Conservation (phyloP, 2,888 invertebrate species). For the Xestobium rufovillosum region DNA sequence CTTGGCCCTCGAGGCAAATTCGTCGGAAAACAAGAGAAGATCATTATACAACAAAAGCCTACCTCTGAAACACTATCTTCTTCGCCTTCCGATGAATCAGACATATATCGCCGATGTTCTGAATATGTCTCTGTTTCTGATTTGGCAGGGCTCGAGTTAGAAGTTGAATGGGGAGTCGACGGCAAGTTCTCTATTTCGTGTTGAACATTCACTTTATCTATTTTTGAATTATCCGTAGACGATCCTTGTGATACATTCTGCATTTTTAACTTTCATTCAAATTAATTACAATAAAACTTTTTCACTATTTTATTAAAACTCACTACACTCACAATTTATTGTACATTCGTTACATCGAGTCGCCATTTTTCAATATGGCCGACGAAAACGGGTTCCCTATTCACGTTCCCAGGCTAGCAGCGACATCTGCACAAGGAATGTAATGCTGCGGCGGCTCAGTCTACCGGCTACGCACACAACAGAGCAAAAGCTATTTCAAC, state of each 20-base stretch:
- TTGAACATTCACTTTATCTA: slow-evolving; percentile 70
- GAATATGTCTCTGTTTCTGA: slow-evolving; percentile 83
- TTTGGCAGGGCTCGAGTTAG: slow-evolving; percentile 74
- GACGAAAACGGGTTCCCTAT: slow-evolving; percentile 31
- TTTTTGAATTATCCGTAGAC: slow-evolving; percentile 72
- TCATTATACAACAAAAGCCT: slow-evolving; percentile 41
- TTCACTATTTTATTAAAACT: slow-evolving; percentile 34
- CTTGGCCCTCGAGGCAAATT: slow-evolving; percentile 39
- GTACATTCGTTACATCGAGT: slow-evolving; percentile 59
- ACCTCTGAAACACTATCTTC: slow-evolving; percentile 96
- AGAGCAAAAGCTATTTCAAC: no score
- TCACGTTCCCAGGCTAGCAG: slow-evolving; percentile 46
- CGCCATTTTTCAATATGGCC: slow-evolving; percentile 78
- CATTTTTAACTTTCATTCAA: slow-evolving; percentile 71
- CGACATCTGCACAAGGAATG: neutral
- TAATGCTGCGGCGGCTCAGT: no score
- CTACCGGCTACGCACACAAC: no score
- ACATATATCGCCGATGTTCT: slow-evolving; percentile 82
- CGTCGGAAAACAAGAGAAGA: slow-evolving; percentile 32
- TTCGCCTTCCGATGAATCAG: slow-evolving; percentile 92
- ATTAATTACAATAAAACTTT: slow-evolving; percentile 46
- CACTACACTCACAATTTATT: slow-evolving; percentile 41
- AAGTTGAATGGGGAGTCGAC: slow-evolving; percentile 74
- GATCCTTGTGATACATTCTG: slow-evolving; percentile 80
- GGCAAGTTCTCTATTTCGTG: slow-evolving; percentile 62